These are phyloP conservation scores for Salminus brasiliensis DNA, from an alignment of 2,113 vertebrate species.

Conservation along the genomic window DNA sequence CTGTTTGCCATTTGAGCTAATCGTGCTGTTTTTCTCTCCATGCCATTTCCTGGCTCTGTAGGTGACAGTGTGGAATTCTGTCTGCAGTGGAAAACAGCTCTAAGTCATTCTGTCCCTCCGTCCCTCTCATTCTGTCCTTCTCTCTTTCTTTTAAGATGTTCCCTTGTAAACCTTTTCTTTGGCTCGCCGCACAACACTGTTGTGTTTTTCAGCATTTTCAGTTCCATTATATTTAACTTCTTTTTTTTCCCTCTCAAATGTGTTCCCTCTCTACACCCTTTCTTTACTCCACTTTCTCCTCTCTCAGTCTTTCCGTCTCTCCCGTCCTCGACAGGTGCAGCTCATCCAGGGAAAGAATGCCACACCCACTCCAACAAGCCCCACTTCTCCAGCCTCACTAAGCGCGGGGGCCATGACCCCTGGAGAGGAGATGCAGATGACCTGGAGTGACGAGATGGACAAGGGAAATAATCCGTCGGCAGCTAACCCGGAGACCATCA, in stretches of 20 bases:
- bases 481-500: conserved; percentile 81
- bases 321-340: conserved; percentile 82
- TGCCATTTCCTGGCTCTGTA: neutral
- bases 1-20: conserved; percentile 13
- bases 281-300: conserved; percentile 45
- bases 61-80: neutral
- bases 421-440: conserved; percentile 84
- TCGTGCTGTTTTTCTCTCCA: neutral
- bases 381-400: conserved; percentile 78
- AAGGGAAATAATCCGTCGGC: conserved; percentile 83
- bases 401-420: conserved; percentile 75
- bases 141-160: neutral
- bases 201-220: conserved; percentile 28
- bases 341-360: conserved; percentile 87
- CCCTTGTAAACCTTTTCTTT: neutral
- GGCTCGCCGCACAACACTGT: neutral
- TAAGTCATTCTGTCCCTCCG: neutral
- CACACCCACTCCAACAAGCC: conserved; percentile 82
- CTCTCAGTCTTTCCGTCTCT: conserved; percentile 71
- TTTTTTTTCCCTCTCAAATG: neutral
- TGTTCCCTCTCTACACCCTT: neutral
- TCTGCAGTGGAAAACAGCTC: neutral
- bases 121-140: neutral
- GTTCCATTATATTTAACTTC: neutral
- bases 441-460: conserved; percentile 79